These are phyloP conservation scores for Archegozetes longisetosus DNA, from an alignment of 1,140 invertebrate species.

Conservation along the genomic window DNA sequence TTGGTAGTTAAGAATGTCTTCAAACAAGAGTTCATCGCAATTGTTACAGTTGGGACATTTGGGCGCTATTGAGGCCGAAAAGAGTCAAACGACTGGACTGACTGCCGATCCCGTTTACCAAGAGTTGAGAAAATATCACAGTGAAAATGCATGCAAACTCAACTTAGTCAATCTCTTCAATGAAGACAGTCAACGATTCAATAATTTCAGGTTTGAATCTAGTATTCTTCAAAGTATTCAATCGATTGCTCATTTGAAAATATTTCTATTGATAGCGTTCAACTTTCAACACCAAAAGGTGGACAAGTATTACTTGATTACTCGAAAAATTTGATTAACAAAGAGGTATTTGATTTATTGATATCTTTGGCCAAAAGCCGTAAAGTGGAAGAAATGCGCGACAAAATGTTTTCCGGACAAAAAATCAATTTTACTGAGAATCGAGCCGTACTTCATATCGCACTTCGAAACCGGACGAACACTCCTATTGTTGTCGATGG, in stretches of 20 bases:
- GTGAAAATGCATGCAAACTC: conserved; percentile 41
- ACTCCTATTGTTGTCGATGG: conserved; percentile 65
- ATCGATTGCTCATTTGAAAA: conserved; percentile 15
- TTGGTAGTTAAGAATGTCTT: background rate
- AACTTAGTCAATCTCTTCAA: conserved; percentile 59
- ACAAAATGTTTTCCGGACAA: conserved; percentile 84
- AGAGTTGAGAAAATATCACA: conserved; percentile 52
- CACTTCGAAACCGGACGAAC: conserved; percentile 70
- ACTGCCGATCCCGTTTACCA: conserved; percentile 47
- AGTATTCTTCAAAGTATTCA: conserved; percentile 13
- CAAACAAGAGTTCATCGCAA: conserved; percentile 6
- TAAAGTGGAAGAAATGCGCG: conserved; percentile 63
- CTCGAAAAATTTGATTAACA: conserved; percentile 86
- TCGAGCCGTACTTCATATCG: conserved; percentile 84
- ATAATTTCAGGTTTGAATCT: conserved; percentile 49
- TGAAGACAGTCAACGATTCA: conserved; percentile 53
- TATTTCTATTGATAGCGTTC: conserved; percentile 40
- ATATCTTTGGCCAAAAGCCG: conserved; percentile 64
- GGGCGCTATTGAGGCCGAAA: background rate
- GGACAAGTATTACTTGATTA: conserved; percentile 82
- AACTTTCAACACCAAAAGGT: conserved; percentile 55
- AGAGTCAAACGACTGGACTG: conserved; percentile 25
- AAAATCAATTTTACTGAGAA: conserved; percentile 98
- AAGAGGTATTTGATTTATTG: conserved; percentile 52
- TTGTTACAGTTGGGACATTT: conserved; percentile 6